Evolutionary conservation across 2,113 vertebrate genomes (phyloP), one percentile per base, ranked within the genome.

Genomic region (Galemys pyrenaicus): DNA sequence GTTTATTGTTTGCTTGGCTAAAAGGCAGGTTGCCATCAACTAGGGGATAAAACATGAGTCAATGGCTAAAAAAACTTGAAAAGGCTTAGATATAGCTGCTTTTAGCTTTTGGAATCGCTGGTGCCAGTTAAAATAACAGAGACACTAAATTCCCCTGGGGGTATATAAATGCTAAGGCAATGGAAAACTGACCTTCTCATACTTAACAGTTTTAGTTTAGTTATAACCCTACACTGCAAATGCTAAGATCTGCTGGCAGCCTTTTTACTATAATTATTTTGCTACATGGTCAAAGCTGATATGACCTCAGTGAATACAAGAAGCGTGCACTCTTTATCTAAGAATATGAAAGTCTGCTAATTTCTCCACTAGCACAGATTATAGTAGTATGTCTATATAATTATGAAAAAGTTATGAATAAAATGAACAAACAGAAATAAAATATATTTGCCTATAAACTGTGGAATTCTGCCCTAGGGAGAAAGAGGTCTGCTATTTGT

Each of bases 1-100:
- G 91, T 84, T 81, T 90, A 96, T 96, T 96, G 98, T 97, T 97
- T 98, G 92, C 96, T 98, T 98, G 98, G 97, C 98, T 97, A 75
- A 11, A 6, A 97, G 97, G 97, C 97, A 97, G 97, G 98, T 98
- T 98, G 97, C 97, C 97, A 97, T 97, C 97, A 97, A 93, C 96
- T 62, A 96, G 93, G 75, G 94, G 65, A 89, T 91, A 96, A 97
- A 96, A 95, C 95, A 96, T 98, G 97, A 98, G 96, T 97, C 98
- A 98, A 96, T 90, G 93, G 91, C 94, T 98, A 88, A 96, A 94
- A 96, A 97, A 93, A 78, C 95, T 96, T 95, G 81, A 94, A 97
- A 94, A 94, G 94, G 84, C 94, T 85, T 93, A 95, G 95, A 96
- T 82, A 94, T 54, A 94, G 91, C 97, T 97, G 97, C 94, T 95